Conservation (phyloP, 2,113 vertebrate genomes). For the Labeo rohita region DNA sequence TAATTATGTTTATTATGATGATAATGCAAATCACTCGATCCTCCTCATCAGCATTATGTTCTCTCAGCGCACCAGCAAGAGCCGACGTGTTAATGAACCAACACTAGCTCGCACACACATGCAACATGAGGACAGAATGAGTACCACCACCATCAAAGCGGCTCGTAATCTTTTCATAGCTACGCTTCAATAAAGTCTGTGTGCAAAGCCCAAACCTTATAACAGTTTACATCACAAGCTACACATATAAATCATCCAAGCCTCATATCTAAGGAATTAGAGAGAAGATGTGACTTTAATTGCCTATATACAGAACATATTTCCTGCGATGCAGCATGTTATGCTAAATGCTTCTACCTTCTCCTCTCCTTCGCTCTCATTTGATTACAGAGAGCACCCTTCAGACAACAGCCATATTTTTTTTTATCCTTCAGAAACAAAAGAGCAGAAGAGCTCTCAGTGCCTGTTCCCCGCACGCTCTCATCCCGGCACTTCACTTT, state of each 20-base stretch:
- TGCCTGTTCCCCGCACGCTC: constrained; percentile 35
- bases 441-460: constrained; percentile 34
- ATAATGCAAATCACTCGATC: constrained; percentile 16
- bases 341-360: constrained; percentile 7
- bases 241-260: neutral
- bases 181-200: constrained; percentile 41
- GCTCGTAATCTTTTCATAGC: constrained; percentile 38
- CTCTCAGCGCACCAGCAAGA: constrained; percentile 26
- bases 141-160: constrained; percentile 51
- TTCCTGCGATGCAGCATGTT: constrained; percentile 10
- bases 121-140: constrained; percentile 38
- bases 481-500: constrained; percentile 43
- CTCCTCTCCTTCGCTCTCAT: neutral
- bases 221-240: constrained; percentile 21
- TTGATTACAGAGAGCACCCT: constrained; percentile 31
- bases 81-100: constrained; percentile 48
- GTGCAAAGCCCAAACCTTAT: neutral
- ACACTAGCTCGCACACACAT: constrained; percentile 24
- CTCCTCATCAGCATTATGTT: constrained; percentile 48
- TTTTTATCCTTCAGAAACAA: constrained; percentile 41
- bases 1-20: constrained; percentile 45
- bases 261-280: constrained; percentile 1
- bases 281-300: constrained; percentile 20
- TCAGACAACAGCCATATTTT: constrained; percentile 43
- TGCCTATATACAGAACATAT: neutral